Base-by-base conservation (phyloP, 2,797 vertebrate genomes). In the Molossus alvarezi region DNA sequence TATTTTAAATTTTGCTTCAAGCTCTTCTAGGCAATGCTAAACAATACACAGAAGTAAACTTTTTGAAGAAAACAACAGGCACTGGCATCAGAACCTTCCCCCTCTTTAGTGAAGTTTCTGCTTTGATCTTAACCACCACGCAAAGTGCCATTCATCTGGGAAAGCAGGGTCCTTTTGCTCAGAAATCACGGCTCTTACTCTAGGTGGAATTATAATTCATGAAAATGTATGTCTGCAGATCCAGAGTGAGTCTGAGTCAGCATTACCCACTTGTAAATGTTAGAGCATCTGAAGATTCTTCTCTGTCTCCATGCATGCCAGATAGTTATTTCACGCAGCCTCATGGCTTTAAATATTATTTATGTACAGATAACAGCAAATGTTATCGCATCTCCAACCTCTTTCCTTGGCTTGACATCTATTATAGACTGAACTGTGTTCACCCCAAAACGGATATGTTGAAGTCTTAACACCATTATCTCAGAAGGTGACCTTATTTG, bases 131-230 rank as follows among this genome's bases (percentile, higher is more conserved):
- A 58, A 69, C 75, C 9, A 69, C 4, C 51, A 10, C 13, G 33
- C 8, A 33, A 84, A 33, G 15, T 57, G 6, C 4, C 57, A 15
- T 51, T 90, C 27, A 88, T 3, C 29, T 72, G 10, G 29, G n/a
- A 95, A 23, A 93, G 14, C 12, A 55, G 67, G 7, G 4, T 0
- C 18, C 48, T 25, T 37, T 65, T 73, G 13, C 15, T 41, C 58
- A 88, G 62, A 64, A 84, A 89, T 58, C 57, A 93, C 3, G 51
- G 21, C 23, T 79, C 53, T 67, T 64, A 64, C 83, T 89, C 91
- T 53, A 79, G 12, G 33, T 37, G 37, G 17, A 94, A 41, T 79
- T 71, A 57, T n/a, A 14, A 80, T 58, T 64, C 45, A 37, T 37
- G 11, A 77, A 93, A 71, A 53, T 67, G 5, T 21, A 73, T 55